A percentile compares a stretch with the other conserved stretches of the same genome.
Conservation (phyloP, 1,140 invertebrate genomes). For the Bombus waltoni region DNA sequence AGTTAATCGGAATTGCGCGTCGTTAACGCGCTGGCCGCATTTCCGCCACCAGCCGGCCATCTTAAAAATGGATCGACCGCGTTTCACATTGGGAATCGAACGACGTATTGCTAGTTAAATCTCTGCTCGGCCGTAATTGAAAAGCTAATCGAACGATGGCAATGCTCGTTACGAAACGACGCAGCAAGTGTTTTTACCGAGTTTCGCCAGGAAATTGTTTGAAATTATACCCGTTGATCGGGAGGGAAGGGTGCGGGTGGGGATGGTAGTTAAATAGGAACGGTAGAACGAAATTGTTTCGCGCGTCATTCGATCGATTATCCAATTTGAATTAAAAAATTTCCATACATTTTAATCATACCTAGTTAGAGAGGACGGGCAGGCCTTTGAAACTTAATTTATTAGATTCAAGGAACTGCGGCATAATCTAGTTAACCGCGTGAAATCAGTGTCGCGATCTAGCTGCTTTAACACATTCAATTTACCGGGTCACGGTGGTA, state of each 20-base stretch:
- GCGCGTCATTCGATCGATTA: neutral
- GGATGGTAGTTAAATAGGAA: neutral
- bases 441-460: constrained; percentile 26
- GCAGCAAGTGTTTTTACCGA: neutral
- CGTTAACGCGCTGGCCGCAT: constrained; percentile 1
- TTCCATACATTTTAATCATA: neutral
- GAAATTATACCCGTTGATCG: no score
- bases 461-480: constrained; percentile 14
- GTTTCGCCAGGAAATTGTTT: neutral
- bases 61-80: constrained; percentile 20
- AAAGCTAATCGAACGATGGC: constrained; percentile 10
- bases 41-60: neutral
- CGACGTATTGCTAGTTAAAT: constrained; percentile 16
- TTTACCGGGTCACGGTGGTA: constrained; percentile 6
- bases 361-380: no score
- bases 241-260: no score
- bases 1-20: constrained; percentile 39
- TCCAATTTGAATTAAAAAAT: neutral
- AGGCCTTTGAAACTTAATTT: neutral
- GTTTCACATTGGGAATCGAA: neutral
- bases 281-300: neutral
- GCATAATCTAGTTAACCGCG: constrained; percentile 18
- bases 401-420: neutral
- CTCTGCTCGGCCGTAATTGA: neutral
- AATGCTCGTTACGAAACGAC: neutral